Base-by-base conservation (phyloP, 1,140 invertebrate species). In the Phthorimaea operculella region DNA sequence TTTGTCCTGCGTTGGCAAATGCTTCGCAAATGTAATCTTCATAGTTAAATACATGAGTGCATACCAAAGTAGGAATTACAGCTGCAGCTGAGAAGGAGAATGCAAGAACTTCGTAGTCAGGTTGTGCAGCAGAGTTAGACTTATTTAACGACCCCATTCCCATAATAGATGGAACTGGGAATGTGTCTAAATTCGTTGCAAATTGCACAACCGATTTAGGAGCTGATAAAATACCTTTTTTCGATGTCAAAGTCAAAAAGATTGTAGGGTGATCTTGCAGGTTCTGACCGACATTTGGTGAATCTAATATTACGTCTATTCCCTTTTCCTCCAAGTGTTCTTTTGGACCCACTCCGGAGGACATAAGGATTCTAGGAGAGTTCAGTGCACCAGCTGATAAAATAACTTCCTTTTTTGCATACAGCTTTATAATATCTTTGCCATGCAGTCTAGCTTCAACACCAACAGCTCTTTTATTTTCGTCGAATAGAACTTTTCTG, bases 221-320 rank as follows among this genome's bases (percentile, higher is more conserved):
- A 33, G 58, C 8, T 15, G 57, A 45, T 15, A 64, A 57, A 0
- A 33, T 44, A 15, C 64, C 52, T 53, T 49, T 57, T 56, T 7
- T 54, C 21, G 60, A 59, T n/a, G 64, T 59, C 12, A 71, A 10
- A 14, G 33, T 1, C 17, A 71, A 28, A 16, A 67, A 69, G 11
- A 62, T 47, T 21, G 72, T 58, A 6, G 60, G 21, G 16, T 90
- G 89, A 64, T 90, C 89, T 64, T 90, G 87, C 0, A 93, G 81
- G 74, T 93, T 93, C 21, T 87, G 64, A 0, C 92, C 92, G 0
- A 93, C 92, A 0, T 90, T 60, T 17, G 88, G 87, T 8, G 91
- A 79, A 62, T 92, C 87, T 33, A 79, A 47, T 1, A 87, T 60
- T 0, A 89, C 66, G 1, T 77, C 53, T 6, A 91, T 88, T 11